A percentile compares a stretch with the other conserved stretches of the same genome.
phyloP scores from a whole-genome alignment of 2,113 vertebrate species.

The Brienomyrus brachyistius region DNA sequence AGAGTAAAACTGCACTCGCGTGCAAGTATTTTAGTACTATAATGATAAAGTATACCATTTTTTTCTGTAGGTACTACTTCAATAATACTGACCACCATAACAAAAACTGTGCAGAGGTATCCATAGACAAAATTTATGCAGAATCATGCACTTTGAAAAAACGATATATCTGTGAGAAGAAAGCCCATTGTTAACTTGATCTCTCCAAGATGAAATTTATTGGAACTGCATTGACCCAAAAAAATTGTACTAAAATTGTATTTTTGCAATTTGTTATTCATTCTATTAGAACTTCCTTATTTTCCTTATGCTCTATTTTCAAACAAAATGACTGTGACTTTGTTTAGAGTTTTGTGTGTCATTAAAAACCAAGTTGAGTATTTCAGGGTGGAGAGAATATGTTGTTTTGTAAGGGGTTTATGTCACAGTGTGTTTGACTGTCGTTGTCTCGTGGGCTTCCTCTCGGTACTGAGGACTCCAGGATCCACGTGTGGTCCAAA shows the following conservation, averaged over 20 bases:
- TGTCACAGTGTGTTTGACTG: background rate
- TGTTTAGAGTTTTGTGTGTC: background rate
- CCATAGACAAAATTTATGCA: background rate
- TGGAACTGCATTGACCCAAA: background rate
- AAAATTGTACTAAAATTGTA: background rate
- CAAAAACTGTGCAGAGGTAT: background rate
- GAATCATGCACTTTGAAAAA: background rate
- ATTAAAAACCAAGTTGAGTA: background rate
- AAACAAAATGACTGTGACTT: background rate
- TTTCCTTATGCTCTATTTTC: background rate
- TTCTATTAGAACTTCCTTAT: background rate
- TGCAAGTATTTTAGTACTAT: background rate
- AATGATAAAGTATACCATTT: background rate
- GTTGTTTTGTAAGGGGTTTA: background rate
- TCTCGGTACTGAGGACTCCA: background rate
- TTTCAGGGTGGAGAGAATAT: background rate
- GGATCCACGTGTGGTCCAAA: background rate
- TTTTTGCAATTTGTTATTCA: background rate
- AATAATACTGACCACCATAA: background rate
- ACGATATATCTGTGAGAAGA: slow-evolving; percentile 6
- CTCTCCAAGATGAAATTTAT: background rate
- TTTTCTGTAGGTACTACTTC: slow-evolving; percentile 11
- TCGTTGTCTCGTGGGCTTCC: background rate
- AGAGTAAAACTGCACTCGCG: background rate
- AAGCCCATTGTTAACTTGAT: background rate